Evolutionary conservation across 2,113 vertebrate species (phyloP).

Genomic region (Brachyhypopomus occidentalis): DNA sequence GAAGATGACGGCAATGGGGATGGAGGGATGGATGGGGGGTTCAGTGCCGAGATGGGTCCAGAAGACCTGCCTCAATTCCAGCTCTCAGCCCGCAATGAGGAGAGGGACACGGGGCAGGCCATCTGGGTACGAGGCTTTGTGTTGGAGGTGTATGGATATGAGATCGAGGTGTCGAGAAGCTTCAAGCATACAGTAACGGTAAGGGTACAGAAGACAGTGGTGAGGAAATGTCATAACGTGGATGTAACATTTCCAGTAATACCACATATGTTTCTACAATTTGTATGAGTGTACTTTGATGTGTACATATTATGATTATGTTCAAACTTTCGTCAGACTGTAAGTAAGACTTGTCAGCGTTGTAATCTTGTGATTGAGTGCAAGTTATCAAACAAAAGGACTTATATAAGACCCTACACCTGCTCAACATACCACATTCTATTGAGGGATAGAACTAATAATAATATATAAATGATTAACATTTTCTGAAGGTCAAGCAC

Average conservation of each 20-base stretch:
- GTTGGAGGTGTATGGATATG: slow-evolving; percentile 86
- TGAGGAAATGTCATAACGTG: neutral
- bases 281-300: neutral
- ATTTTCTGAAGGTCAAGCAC: slow-evolving; percentile 62
- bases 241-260: neutral
- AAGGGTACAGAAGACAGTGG: slow-evolving; percentile 64
- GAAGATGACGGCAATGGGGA: slow-evolving; percentile 22
- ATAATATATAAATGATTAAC: slow-evolving; percentile 11
- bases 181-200: slow-evolving; percentile 94
- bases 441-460: slow-evolving; percentile 29
- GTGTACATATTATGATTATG: neutral
- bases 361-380: neutral
- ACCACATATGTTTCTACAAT: neutral
- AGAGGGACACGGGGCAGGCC: slow-evolving; percentile 89
- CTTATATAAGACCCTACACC: slow-evolving; percentile 13
- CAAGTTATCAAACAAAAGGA: neutral
- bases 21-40: slow-evolving; percentile 32
- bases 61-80: slow-evolving; percentile 78
- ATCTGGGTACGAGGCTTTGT: slow-evolving; percentile 93
- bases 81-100: slow-evolving; percentile 84
- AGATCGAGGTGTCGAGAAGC: slow-evolving; percentile 87
- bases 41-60: slow-evolving; percentile 36
- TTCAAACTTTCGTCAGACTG: neutral
- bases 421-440: slow-evolving; percentile 20
- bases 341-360: neutral